phyloP scores from a whole-genome alignment of 1,140 invertebrate genomes.

The Proales similis region DNA sequence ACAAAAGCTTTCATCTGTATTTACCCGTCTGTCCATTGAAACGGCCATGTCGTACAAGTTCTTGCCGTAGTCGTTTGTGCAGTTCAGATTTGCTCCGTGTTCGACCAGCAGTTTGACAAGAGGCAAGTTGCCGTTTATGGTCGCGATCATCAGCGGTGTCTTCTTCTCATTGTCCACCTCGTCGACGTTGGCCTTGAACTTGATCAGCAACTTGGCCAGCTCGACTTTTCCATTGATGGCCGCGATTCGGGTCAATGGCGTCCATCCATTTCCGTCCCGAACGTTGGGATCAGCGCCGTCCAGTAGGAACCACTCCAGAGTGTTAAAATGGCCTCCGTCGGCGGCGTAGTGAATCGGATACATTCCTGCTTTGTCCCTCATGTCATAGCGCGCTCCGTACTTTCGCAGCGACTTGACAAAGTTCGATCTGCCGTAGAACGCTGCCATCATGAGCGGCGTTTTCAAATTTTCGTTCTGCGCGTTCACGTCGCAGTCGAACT shows the following conservation, averaged over 20 bases:
- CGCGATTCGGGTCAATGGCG: slow-evolving; percentile 46
- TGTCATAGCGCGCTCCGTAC: slow-evolving; percentile 43
- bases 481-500: slow-evolving; percentile 46
- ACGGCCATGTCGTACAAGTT: slow-evolving; percentile 45
- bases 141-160: slow-evolving; percentile 46
- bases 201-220: slow-evolving; percentile 42
- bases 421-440: slow-evolving; percentile 44
- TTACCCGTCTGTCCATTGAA: slow-evolving; percentile 46
- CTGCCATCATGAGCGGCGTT: slow-evolving; percentile 49
- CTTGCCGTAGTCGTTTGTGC: slow-evolving; percentile 48
- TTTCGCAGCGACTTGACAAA: slow-evolving; percentile 44
- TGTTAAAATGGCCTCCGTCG: slow-evolving; percentile 43
- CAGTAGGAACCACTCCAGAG: slow-evolving; percentile 49
- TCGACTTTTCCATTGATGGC: slow-evolving; percentile 42
- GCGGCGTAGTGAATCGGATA: slow-evolving; percentile 48
- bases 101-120: slow-evolving; percentile 45
- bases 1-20: too few species aligned
- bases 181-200: slow-evolving; percentile 42
- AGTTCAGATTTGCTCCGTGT: slow-evolving; percentile 43
- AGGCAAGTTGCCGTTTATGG: slow-evolving; percentile 45
- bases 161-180: slow-evolving; percentile 45
- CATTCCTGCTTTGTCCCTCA: slow-evolving; percentile 47
- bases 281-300: slow-evolving; percentile 47
- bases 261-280: slow-evolving; percentile 45
- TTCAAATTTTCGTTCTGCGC: slow-evolving; percentile 46